Conservation (phyloP, 2,888 invertebrate species). For the Platypus cylindrus region DNA sequence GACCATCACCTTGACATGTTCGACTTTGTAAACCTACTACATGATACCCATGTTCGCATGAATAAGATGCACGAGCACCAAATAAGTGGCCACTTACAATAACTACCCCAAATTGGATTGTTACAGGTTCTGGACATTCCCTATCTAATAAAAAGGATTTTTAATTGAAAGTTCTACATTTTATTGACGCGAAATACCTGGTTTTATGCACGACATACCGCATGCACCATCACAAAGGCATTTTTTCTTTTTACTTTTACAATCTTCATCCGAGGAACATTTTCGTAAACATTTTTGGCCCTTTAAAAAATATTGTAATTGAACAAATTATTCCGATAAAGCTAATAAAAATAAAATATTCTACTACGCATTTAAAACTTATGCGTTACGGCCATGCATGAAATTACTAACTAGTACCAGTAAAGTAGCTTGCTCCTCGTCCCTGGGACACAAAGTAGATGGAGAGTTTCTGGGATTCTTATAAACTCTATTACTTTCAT, state of each 20-base stretch:
- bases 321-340: neutral
- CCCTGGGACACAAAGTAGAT: conserved; percentile 71
- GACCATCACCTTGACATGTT: conserved; percentile 85
- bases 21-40: conserved; percentile 77
- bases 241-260: conserved; percentile 91
- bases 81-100: conserved; percentile 66
- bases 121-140: conserved; percentile 70
- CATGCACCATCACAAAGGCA: conserved; percentile 95
- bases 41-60: conserved; percentile 79
- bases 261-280: conserved; percentile 88
- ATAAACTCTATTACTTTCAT: conserved; percentile 61
- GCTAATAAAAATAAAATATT: neutral
- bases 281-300: conserved; percentile 83
- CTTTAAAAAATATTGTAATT: conserved; percentile 31
- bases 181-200: conserved; percentile 46
- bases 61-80: conserved; percentile 71
- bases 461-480: conserved; percentile 84
- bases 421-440: conserved; percentile 72
- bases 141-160: conserved; percentile 47
- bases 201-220: conserved; percentile 95
- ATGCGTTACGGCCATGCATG: neutral
- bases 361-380: neutral
- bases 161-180: neutral
- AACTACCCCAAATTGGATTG: conserved; percentile 67
- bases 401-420: conserved; percentile 36